A percentile compares a stretch with the other conserved stretches of the same genome.
phyloP scores from a whole-genome alignment of 2,888 invertebrate genomes.

The Drosophila pseudotalamancana region DNA sequence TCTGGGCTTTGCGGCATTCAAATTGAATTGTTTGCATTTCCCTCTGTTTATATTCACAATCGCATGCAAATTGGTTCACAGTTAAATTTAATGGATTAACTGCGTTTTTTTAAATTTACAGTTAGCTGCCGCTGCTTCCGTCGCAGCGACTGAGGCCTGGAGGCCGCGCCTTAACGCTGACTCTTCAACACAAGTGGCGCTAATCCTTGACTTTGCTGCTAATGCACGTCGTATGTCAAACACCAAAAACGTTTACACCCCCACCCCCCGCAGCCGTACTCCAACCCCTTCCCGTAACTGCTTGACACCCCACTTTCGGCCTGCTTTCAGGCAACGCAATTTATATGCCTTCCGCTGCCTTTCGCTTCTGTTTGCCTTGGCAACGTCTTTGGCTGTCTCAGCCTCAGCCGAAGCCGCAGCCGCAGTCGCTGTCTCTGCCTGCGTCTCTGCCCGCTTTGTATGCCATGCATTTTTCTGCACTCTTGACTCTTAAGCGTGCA shows the following conservation, averaged over 20 bases:
- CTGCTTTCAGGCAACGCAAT: slow-evolving; percentile 58
- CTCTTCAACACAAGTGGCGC: slow-evolving; percentile 76
- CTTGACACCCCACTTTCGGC: neutral
- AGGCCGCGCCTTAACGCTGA: slow-evolving; percentile 21
- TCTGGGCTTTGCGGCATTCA: slow-evolving; percentile 42
- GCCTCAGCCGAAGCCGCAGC: slow-evolving; percentile 7
- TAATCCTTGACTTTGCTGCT: slow-evolving; percentile 79
- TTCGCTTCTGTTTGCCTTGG: slow-evolving; percentile 57
- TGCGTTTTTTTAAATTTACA: slow-evolving; percentile 55
- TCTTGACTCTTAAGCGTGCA: slow-evolving; percentile 78
- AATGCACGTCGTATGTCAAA: slow-evolving; percentile 79
- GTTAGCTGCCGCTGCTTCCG: slow-evolving; percentile 1
- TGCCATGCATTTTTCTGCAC: slow-evolving; percentile 78
- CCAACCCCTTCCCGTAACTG: neutral
- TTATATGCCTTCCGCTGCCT: slow-evolving; percentile 68
- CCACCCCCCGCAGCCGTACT: slow-evolving; percentile 9
- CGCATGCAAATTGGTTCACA: slow-evolving; percentile 66
- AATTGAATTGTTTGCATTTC: slow-evolving; percentile 70
- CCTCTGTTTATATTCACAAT: slow-evolving; percentile 5
- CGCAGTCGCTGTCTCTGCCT: slow-evolving; percentile 1
- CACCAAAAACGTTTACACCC: slow-evolving; percentile 74
- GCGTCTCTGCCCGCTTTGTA: slow-evolving; percentile 52
- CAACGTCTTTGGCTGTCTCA: slow-evolving; percentile 50
- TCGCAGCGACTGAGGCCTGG: neutral
- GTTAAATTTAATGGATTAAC: slow-evolving; percentile 66